These are phyloP conservation scores for Rhagonycha fulva DNA, from an alignment of 2,888 invertebrate genomes.

Conservation along the genomic window DNA sequence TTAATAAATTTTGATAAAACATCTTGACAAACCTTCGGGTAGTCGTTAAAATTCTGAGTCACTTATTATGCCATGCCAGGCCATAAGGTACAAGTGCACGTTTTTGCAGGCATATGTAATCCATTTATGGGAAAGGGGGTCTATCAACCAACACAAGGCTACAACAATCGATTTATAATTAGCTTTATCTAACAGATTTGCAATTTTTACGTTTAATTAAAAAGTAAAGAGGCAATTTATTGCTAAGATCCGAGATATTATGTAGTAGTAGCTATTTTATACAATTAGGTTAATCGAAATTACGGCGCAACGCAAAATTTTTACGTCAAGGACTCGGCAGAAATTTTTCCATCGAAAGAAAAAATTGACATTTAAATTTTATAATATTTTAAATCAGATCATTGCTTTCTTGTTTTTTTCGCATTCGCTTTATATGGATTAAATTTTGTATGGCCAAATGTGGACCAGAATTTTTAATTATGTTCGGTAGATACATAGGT, in stretches of 20 bases:
- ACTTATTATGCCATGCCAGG: constrained; percentile 1
- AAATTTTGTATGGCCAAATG: background rate
- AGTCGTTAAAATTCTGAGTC: constrained; percentile 9
- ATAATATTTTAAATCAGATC: background rate
- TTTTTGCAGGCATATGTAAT: background rate
- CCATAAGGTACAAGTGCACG: constrained; percentile 2
- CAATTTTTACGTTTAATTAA: background rate
- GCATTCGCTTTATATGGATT: background rate
- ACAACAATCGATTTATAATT: background rate
- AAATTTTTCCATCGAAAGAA: background rate
- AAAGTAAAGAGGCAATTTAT: background rate
- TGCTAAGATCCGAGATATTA: background rate
- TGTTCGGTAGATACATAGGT: background rate
- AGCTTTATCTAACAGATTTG: background rate
- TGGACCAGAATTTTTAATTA: background rate
- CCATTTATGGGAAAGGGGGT: constrained; percentile 7
- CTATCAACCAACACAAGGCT: background rate
- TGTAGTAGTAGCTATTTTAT: background rate
- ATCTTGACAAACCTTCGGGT: background rate
- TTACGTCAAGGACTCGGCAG: background rate
- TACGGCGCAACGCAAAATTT: background rate
- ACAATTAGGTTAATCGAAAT: background rate
- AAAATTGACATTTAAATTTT: background rate
- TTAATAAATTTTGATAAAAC: background rate
- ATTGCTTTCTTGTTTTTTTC: background rate